These are phyloP conservation scores for Kryphioiulus occultus DNA, from an alignment of 2,888 invertebrate genomes.

Conservation along the genomic window DNA sequence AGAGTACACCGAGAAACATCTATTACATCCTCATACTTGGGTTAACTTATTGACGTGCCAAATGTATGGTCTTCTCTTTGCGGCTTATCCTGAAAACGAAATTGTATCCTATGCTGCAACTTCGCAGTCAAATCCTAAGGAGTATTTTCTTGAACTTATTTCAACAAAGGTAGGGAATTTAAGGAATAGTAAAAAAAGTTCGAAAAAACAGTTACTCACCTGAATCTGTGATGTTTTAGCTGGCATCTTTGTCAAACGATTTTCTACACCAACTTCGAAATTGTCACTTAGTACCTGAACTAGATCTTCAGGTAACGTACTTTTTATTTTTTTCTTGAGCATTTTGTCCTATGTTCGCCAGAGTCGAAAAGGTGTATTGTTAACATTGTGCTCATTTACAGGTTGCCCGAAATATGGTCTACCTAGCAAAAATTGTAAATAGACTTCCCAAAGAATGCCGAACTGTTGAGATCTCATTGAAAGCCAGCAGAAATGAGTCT, in stretches of 20 bases:
- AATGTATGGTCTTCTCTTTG: conserved; percentile 76
- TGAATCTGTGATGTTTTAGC: conserved; percentile 52
- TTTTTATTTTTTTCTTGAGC: background rate
- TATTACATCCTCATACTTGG: conserved; percentile 87
- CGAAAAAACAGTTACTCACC: background rate
- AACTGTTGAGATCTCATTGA: background rate
- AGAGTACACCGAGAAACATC: conserved; percentile 73
- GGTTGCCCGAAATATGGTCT: conserved; percentile 44
- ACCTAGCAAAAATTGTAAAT: conserved; percentile 41
- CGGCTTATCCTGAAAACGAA: conserved; percentile 67
- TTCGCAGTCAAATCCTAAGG: background rate
- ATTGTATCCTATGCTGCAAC: background rate
- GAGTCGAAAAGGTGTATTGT: background rate
- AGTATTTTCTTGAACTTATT: background rate
- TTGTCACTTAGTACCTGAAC: conserved; percentile 10
- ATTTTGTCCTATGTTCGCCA: background rate
- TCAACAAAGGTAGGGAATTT: conserved; percentile 35
- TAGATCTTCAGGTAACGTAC: background rate
- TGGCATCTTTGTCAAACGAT: conserved; percentile 60
- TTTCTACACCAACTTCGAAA: conserved; percentile 53
- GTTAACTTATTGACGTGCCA: conserved; percentile 80
- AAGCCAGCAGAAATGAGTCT: background rate
- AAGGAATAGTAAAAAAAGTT: background rate
- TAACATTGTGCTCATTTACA: background rate
- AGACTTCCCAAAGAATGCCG: conserved; percentile 1